Conservation (phyloP, 2,113 vertebrate species). For the Heteronetta atricapilla region DNA sequence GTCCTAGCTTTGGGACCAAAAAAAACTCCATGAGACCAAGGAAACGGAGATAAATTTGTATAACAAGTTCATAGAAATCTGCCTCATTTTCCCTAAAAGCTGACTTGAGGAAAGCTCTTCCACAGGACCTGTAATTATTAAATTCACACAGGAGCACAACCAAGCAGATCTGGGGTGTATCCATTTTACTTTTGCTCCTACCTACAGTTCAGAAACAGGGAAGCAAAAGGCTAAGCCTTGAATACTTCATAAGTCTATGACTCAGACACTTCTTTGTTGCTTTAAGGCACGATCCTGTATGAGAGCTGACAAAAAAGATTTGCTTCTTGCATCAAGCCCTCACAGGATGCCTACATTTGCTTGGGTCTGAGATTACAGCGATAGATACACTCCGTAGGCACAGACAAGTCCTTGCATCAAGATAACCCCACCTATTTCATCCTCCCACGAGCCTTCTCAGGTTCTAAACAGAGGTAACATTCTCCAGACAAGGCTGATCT, state of each 20-base stretch:
- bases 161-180: not conserved
- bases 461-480: not conserved
- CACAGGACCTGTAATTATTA: not conserved
- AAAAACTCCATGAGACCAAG: not conserved
- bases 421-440: not conserved
- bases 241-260: not conserved
- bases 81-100: not conserved
- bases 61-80: not conserved
- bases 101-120: not conserved
- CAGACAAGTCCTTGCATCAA: not conserved
- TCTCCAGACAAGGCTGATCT: not conserved
- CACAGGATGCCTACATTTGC: not conserved
- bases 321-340: not conserved
- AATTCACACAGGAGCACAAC: not conserved
- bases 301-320: not conserved
- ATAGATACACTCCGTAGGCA: not conserved
- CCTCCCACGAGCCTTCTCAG: not conserved
- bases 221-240: not conserved
- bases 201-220: not conserved
- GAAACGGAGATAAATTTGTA: not conserved
- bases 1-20: not conserved
- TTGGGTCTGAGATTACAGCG: not conserved
- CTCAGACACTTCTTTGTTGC: not conserved
- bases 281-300: not conserved
- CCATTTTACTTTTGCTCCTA: not conserved